Evolutionary conservation across 2,888 invertebrate species (phyloP), one percentile per base, ranked within the genome.

Genomic region (Allophyes oxyacanthae): DNA sequence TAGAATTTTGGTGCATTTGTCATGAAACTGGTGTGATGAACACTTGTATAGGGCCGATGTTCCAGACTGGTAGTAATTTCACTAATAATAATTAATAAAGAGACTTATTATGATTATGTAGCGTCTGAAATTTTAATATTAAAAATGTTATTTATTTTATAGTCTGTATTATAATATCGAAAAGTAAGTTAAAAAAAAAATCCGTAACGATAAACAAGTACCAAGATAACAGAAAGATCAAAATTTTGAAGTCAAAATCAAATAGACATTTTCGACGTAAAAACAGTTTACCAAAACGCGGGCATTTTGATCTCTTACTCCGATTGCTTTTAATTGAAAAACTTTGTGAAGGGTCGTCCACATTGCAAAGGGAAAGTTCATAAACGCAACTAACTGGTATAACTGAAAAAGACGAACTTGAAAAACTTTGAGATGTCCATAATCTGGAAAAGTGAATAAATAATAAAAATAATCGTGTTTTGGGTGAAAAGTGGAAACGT

Each of bases 261-360:
- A 55, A 32, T n/a, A 41, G 55, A 61, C 48, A 50, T 58, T 64
- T 63, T 63, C 45, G 63, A 52, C 56, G 53, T 40, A 25, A 68
- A 77, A 72, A 65, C 72, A 64, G 64, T 71, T 76, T 53, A 62
- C 56, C 59, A 42, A 64, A 73, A 74, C 45, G 46, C 59, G 50
- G 53, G 50, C 71, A 70, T 75, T 79, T 78, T 74, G 75, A 78
- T 81, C 79, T 78, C 66, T 71, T 65, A 74, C 61, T 68, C 59
- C 64, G 67, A 76, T 72, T 58, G 72, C 56, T 73, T 69, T 75
- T 86, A 85, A 86, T 86, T 85, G 81, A 86, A 84, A 86, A 86
- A 84, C 77, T 85, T 85, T 26, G 50, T 43, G 59, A 70, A 68
- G 74, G 70, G 73, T 71, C 69, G 53, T 66, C 41, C 43, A 57